Conservation (phyloP, 2,888 invertebrate genomes). For the Macaria notata region DNA sequence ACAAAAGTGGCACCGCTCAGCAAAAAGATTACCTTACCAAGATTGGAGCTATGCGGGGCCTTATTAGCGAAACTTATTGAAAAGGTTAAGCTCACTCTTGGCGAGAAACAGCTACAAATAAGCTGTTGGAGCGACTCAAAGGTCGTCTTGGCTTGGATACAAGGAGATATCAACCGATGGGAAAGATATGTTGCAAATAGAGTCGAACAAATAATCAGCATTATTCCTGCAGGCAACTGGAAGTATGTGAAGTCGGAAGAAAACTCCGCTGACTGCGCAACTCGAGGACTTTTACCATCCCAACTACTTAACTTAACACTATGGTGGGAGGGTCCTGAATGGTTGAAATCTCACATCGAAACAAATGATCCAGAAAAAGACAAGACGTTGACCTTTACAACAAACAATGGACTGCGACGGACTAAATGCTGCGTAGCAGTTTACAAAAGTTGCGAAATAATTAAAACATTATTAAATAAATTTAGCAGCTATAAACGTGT, state of each 20-base stretch:
- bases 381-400: too few relatives aligned
- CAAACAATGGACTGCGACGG: too few relatives aligned
- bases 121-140: slow-evolving; percentile 30
- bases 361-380: too few relatives aligned
- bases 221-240: slow-evolving; percentile 15
- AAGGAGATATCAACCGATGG: slow-evolving; percentile 26
- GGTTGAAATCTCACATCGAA: neutral
- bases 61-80: slow-evolving; percentile 12
- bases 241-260: slow-evolving; percentile 22
- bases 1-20: slow-evolving; percentile 11
- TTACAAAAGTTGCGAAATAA: too few relatives aligned
- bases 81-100: slow-evolving; percentile 1
- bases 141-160: slow-evolving; percentile 29
- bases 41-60: slow-evolving; percentile 20
- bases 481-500: too few relatives aligned
- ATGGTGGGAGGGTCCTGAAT: slow-evolving; percentile 28
- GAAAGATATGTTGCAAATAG: slow-evolving; percentile 33
- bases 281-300: slow-evolving; percentile 17
- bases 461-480: too few relatives aligned
- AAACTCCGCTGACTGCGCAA: slow-evolving; percentile 28
- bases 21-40: slow-evolving; percentile 12
- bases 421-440: too few relatives aligned
- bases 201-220: slow-evolving; percentile 13
- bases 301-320: slow-evolving; percentile 15
- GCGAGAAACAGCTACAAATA: slow-evolving; percentile 8